Evolutionary conservation across 2,113 vertebrate species (phyloP).

Genomic region (Herpetotheres cachinnans): DNA sequence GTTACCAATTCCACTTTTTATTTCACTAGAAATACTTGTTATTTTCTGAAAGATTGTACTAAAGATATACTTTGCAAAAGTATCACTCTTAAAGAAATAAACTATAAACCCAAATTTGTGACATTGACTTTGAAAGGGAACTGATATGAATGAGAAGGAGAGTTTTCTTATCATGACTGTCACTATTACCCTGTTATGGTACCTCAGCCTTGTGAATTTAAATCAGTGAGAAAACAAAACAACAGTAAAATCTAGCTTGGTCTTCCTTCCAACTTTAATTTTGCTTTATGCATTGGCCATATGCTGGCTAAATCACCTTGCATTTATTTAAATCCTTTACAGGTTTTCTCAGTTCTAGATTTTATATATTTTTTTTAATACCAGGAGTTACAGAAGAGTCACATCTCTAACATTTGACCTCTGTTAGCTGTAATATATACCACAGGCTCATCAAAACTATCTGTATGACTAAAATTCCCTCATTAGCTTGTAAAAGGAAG

Average conservation of each 20-base stretch:
- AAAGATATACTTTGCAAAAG: constrained; percentile 23
- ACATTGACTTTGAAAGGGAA: constrained; percentile 14
- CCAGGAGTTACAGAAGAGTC: background rate
- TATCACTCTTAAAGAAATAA: background rate
- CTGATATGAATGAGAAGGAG: background rate
- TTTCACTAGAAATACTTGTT: constrained; percentile 24
- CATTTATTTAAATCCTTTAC: constrained; percentile 6
- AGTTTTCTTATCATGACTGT: background rate
- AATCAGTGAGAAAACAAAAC: background rate
- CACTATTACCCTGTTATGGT: background rate
- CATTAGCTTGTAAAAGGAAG: background rate
- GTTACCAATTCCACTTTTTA: constrained; percentile 13
- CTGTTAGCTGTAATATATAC: background rate
- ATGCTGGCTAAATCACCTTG: background rate
- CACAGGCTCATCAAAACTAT: background rate
- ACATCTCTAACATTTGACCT: background rate
- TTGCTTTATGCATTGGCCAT: background rate
- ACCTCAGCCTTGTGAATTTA: background rate
- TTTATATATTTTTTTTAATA: background rate
- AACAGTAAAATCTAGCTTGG: background rate
- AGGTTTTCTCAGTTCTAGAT: background rate
- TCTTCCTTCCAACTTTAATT: background rate
- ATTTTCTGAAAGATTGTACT: constrained; percentile 36
- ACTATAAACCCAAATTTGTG: background rate
- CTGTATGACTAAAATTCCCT: constrained; percentile 18